Evolutionary conservation across 2,888 invertebrate species (phyloP).

Genomic region (Carterocephalus palaemon): DNA sequence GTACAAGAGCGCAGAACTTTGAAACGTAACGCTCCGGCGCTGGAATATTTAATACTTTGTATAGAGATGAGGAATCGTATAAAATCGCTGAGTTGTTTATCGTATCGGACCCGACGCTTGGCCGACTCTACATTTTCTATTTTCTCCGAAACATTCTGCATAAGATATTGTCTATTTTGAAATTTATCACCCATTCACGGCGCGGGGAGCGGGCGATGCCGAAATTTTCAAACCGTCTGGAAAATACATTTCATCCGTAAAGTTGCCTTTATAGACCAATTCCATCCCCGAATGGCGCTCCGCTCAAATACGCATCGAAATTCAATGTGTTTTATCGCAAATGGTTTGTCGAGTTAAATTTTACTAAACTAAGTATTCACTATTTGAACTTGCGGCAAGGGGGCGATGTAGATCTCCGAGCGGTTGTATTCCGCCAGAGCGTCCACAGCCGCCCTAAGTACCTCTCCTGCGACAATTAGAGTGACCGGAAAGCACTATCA

Average conservation of each 20-base stretch:
- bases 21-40: conserved; percentile 13
- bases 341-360: not conserved
- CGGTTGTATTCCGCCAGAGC: too few species aligned
- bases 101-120: not conserved
- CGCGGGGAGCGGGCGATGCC: conserved; percentile 17
- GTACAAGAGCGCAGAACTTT: conserved; percentile 8
- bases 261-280: conserved; percentile 24
- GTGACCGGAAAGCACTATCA: too few species aligned
- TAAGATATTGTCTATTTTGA: conserved; percentile 25
- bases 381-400: too few species aligned
- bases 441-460: too few species aligned
- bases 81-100: conserved; percentile 6
- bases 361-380: too few species aligned
- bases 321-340: conserved; percentile 14
- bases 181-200: conserved; percentile 22
- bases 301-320: conserved; percentile 12
- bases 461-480: too few species aligned
- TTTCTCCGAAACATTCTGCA: conserved; percentile 17
- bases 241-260: conserved; percentile 25
- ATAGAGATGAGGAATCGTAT: conserved; percentile 19
- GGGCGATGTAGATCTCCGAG: too few species aligned
- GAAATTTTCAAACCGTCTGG: conserved; percentile 24
- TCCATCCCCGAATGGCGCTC: conserved; percentile 15
- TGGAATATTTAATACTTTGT: conserved; percentile 19
- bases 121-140: conserved; percentile 18